Evolutionary conservation across 1,140 invertebrate genomes (phyloP).

Genomic region (Hycleus phaleratus): DNA sequence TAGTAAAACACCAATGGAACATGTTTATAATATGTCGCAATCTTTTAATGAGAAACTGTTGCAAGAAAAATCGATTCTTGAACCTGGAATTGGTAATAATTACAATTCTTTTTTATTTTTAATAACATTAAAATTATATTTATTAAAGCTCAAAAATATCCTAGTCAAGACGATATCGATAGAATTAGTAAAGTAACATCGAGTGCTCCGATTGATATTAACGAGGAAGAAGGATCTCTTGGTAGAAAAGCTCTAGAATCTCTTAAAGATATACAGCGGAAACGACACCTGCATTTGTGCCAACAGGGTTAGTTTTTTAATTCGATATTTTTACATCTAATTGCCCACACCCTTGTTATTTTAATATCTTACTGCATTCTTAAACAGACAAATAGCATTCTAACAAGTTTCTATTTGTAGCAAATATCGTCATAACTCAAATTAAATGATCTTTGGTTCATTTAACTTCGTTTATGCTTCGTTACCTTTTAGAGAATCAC

Average conservation of each 20-base stretch:
- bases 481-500: no score
- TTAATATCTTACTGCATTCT: no score
- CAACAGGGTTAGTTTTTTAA: constrained; percentile 65
- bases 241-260: constrained; percentile 81
- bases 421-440: no score
- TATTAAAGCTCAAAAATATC: constrained; percentile 32
- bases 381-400: no score
- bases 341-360: no score
- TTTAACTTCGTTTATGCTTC: no score
- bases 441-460: no score
- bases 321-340: no score
- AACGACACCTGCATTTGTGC: constrained; percentile 76
- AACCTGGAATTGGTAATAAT: constrained; percentile 29
- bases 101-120: neutral
- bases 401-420: no score
- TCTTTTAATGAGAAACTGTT: constrained; percentile 40
- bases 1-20: constrained; percentile 22
- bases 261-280: constrained; percentile 81
- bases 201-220: constrained; percentile 59
- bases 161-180: constrained; percentile 78
- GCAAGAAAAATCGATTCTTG: constrained; percentile 36
- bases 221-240: constrained; percentile 45
- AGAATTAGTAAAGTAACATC: constrained; percentile 77
- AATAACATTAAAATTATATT: neutral
- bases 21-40: constrained; percentile 37